Evolutionary conservation across 2,113 vertebrate genomes (phyloP).

Genomic region (Gymnobelideus leadbeateri): DNA sequence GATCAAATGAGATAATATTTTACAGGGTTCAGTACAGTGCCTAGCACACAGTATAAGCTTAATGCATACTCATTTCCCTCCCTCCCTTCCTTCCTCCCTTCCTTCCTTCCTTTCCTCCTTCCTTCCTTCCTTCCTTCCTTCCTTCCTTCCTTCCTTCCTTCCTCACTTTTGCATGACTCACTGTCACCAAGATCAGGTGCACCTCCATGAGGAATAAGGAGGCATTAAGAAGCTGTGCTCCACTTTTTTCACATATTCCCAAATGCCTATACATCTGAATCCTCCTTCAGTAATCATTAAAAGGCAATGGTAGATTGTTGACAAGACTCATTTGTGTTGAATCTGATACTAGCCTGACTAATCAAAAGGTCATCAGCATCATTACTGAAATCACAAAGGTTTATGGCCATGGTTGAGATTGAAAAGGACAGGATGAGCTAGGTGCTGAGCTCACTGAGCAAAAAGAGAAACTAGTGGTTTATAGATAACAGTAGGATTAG

Average conservation of each 20-base stretch:
- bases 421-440: neutral
- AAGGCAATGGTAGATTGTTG: neutral
- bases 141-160: neutral
- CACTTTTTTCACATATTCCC: neutral
- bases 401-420: neutral
- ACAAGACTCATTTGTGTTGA: neutral
- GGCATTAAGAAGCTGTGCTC: neutral
- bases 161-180: neutral
- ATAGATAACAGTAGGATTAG: neutral
- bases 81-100: neutral
- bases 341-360: neutral
- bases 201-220: neutral
- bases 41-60: neutral
- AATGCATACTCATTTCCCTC: neutral
- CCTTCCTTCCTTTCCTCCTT: neutral
- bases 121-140: neutral
- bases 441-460: neutral
- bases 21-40: neutral
- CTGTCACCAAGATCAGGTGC: neutral
- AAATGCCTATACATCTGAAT: neutral
- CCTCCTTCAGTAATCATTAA: neutral
- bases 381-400: neutral
- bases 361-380: neutral
- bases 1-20: constrained; percentile 2
- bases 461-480: neutral